Evolutionary conservation across 2,113 vertebrate genomes (phyloP).

Genomic region (Speoplatyrhinus poulsoni): DNA sequence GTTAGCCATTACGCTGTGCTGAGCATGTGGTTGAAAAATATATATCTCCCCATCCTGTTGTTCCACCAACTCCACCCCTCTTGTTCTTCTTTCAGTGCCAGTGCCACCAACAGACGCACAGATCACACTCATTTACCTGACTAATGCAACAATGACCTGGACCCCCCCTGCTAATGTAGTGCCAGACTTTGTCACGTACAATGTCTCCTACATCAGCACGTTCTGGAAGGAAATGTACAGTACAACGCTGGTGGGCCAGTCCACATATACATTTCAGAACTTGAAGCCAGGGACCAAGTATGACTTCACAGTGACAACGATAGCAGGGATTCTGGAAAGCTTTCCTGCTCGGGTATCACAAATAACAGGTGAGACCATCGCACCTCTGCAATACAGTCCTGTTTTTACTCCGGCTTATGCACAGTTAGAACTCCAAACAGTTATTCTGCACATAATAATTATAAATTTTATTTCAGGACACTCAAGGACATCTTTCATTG

Average conservation of each 20-base stretch:
- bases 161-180: fast-evolving
- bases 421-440: too few relatives aligned
- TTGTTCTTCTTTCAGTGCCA: constrained; percentile 34
- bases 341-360: fast-evolving
- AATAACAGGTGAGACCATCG: constrained; percentile 40
- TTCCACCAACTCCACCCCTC: background rate
- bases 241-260: fast-evolving
- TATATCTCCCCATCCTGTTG: background rate
- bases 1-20: too few relatives aligned
- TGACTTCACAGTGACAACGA: fast-evolving
- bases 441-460: too few relatives aligned
- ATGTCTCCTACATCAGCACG: fast-evolving
- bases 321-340: fast-evolving
- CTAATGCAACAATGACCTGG: constrained; percentile 34
- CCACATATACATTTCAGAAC: fast-evolving
- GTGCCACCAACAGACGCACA: fast-evolving
- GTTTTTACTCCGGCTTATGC: too few relatives aligned
- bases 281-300: constrained; percentile 50
- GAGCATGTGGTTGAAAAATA: too few relatives aligned
- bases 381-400: too few relatives aligned
- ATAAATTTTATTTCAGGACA: too few relatives aligned
- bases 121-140: fast-evolving
- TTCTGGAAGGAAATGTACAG: constrained; percentile 9
- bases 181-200: fast-evolving
- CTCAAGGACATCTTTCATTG: too few relatives aligned